Evolutionary conservation across 1,140 invertebrate genomes (phyloP).

Genomic region (Coptotermes formosanus): DNA sequence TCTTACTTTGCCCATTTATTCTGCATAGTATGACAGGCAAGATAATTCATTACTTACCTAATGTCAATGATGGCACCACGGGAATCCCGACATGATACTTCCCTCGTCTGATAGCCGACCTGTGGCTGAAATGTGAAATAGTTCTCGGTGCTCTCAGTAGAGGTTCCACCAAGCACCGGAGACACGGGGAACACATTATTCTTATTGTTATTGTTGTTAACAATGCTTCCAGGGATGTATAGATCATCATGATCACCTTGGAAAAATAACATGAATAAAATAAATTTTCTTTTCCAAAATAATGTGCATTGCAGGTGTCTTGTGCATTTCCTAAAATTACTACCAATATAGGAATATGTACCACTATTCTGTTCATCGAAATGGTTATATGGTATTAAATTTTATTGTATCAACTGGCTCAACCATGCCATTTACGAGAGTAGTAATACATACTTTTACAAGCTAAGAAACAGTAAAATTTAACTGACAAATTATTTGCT

Average conservation of each 20-base stretch:
- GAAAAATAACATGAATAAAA: background rate
- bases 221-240: background rate
- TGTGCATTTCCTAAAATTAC: no score
- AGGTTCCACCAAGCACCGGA: constrained; percentile 21
- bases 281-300: no score
- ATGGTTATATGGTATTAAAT: no score
- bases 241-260: constrained; percentile 28
- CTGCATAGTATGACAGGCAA: background rate
- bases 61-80: constrained; percentile 41
- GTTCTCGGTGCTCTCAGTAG: constrained; percentile 23
- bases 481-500: no score
- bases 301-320: no score
- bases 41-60: constrained; percentile 38
- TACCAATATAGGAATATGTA: no score
- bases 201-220: background rate
- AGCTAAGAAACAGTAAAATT: no score
- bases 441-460: no score
- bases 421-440: no score
- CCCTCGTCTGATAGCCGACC: constrained; percentile 46
- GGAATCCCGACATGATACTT: constrained; percentile 43
- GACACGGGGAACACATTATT: constrained; percentile 14
- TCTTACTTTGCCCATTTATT: background rate
- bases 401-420: no score
- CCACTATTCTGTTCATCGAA: no score
- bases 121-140: constrained; percentile 43